Conservation (phyloP, 2,888 invertebrate species). For the Nemoura dubitans region DNA sequence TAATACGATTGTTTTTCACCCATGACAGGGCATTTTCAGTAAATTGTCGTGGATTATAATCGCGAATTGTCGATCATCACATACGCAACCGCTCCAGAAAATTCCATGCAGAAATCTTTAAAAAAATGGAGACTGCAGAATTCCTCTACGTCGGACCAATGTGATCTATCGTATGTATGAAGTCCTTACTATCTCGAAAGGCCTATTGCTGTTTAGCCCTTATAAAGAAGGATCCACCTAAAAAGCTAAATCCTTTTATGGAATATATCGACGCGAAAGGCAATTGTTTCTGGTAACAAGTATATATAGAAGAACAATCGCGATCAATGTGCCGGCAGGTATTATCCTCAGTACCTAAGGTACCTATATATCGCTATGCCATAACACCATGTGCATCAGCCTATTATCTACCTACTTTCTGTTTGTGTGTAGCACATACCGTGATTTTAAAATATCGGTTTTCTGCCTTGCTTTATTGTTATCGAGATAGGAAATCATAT, state of each 20-base stretch:
- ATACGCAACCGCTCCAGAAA: too few relatives aligned
- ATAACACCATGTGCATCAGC: background rate
- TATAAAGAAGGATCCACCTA: conserved; percentile 35
- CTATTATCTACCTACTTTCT: conserved; percentile 7
- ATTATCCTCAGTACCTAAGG: background rate
- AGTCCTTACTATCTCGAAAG: background rate
- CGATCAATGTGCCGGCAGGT: conserved; percentile 18
- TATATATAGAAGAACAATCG: conserved; percentile 32
- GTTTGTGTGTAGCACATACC: background rate
- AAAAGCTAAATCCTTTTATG: conserved; percentile 26
- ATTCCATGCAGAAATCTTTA: too few relatives aligned
- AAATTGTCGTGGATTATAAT: too few relatives aligned
- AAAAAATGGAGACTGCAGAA: background rate
- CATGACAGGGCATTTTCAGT: too few relatives aligned
- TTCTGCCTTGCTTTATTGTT: conserved; percentile 26
- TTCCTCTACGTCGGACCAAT: background rate
- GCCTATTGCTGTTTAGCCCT: conserved; percentile 26
- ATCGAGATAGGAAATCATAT: conserved; percentile 33
- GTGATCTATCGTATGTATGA: conserved; percentile 16
- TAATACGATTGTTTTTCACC: too few relatives aligned
- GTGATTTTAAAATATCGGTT: conserved; percentile 26
- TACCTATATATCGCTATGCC: background rate
- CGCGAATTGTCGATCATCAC: too few relatives aligned
- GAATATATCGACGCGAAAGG: conserved; percentile 24
- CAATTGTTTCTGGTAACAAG: conserved; percentile 34